Evolutionary conservation across 2,113 vertebrate genomes (phyloP).

Genomic region (Myiagra hebetior): DNA sequence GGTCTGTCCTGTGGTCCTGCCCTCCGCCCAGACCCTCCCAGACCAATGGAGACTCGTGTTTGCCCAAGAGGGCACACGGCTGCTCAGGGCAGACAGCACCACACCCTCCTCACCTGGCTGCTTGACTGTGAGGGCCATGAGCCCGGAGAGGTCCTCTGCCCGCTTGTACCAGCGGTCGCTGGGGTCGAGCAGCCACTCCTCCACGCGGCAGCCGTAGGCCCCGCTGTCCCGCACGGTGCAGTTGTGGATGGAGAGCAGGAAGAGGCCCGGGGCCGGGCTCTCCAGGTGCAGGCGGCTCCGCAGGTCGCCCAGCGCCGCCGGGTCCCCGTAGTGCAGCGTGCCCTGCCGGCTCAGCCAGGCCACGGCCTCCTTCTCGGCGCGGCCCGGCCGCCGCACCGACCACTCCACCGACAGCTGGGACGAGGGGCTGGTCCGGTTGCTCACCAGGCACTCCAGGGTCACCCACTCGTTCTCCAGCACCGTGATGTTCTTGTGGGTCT

Average conservation of each 20-base stretch:
- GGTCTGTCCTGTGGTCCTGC: neutral
- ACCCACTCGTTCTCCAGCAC: slow-evolving; percentile 89
- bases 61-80: neutral
- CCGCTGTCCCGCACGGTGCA: slow-evolving; percentile 85
- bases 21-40: too few species aligned
- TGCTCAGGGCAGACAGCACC: neutral
- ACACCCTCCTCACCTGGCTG: slow-evolving; percentile 80
- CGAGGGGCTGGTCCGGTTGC: slow-evolving; percentile 81
- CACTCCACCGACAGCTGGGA: slow-evolving; percentile 89
- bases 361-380: slow-evolving; percentile 78
- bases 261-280: slow-evolving; percentile 78
- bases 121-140: slow-evolving; percentile 76
- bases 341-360: slow-evolving; percentile 80
- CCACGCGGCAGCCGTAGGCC: slow-evolving; percentile 73
- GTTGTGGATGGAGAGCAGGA: slow-evolving; percentile 84
- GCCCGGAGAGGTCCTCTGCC: slow-evolving; percentile 83
- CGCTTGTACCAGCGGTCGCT: slow-evolving; percentile 85
- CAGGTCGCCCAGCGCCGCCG: slow-evolving; percentile 73
- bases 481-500: slow-evolving; percentile 84
- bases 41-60: fast-evolving
- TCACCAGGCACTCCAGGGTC: slow-evolving; percentile 85
- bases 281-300: slow-evolving; percentile 83
- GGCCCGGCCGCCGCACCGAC: slow-evolving; percentile 80
- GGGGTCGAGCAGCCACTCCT: slow-evolving; percentile 92
- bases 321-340: slow-evolving; percentile 71